Evolutionary conservation across 2,888 invertebrate genomes (phyloP).

Genomic region (Yponomeuta plumbellus): DNA sequence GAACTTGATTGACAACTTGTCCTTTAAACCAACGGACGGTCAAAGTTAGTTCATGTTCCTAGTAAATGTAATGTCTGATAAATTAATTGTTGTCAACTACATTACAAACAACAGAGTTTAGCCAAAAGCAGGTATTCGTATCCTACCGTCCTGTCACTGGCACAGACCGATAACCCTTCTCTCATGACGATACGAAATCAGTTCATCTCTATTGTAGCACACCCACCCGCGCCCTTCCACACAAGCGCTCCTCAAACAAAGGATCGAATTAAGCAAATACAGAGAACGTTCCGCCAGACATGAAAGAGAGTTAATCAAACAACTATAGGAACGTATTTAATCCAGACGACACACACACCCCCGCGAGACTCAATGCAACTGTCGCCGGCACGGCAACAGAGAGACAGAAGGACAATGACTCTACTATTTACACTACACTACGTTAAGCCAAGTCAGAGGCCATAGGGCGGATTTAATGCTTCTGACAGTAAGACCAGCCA

Average conservation of each 20-base stretch:
- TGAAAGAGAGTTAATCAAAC: constrained; percentile 76
- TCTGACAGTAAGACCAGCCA: too few species aligned
- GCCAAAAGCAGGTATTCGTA: constrained; percentile 50
- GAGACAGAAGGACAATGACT: not conserved
- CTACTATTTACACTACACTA: too few species aligned
- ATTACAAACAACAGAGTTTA: constrained; percentile 8
- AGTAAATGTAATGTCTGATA: too few species aligned
- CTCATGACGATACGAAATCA: constrained; percentile 47
- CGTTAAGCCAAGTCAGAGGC: too few species aligned
- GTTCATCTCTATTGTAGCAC: constrained; percentile 43
- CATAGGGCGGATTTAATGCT: too few species aligned
- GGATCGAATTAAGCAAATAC: constrained; percentile 74
- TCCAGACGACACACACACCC: constrained; percentile 45
- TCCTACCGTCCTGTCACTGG: constrained; percentile 51
- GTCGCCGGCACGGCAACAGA: constrained; percentile 35
- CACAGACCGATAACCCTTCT: constrained; percentile 55
- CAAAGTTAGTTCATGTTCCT: too few species aligned
- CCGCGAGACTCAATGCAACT: constrained; percentile 47
- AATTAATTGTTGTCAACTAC: too few species aligned
- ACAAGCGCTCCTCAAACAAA: constrained; percentile 68
- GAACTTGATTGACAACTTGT: too few species aligned
- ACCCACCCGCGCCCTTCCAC: constrained; percentile 57
- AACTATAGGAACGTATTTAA: constrained; percentile 45
- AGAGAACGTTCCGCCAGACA: constrained; percentile 62
- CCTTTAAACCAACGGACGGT: too few species aligned